Evolutionary conservation across 1,140 invertebrate species (phyloP).

Genomic region (Onthophagus taurus): DNA sequence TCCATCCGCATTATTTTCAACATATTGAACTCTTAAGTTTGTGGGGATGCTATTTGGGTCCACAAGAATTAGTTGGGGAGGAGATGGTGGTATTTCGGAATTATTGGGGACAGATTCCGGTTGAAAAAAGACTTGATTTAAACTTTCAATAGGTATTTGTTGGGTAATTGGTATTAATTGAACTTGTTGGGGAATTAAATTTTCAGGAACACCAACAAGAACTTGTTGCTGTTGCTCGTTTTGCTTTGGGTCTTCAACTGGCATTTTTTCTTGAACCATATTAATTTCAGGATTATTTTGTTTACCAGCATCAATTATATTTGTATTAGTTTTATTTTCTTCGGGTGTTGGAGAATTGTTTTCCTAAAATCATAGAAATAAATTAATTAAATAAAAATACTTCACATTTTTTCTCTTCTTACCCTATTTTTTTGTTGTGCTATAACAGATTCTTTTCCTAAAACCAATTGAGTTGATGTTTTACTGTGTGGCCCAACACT

Average conservation of each 20-base stretch:
- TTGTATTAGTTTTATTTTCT: too few species aligned
- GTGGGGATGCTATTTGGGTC: too few species aligned
- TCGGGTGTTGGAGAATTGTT: too few species aligned
- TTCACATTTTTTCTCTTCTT: not conserved
- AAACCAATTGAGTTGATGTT: constrained; percentile 41
- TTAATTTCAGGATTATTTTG: constrained; percentile 1
- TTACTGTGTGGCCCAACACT: constrained; percentile 35
- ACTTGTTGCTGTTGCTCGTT: not conserved
- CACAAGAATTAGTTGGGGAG: too few species aligned
- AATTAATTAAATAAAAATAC: not conserved
- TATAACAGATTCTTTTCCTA: constrained; percentile 46
- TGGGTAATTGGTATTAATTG: not conserved
- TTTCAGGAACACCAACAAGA: too few species aligned
- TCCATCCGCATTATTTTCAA: too few species aligned
- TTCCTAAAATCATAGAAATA: constrained; percentile 1
- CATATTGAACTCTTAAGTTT: too few species aligned
- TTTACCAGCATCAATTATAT: too few species aligned
- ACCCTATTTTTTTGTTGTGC: constrained; percentile 32
- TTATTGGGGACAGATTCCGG: too few species aligned
- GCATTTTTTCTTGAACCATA: not conserved
- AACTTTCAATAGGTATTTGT: constrained; percentile 1
- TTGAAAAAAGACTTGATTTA: too few species aligned
- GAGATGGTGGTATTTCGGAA: too few species aligned
- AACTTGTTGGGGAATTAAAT: not conserved
- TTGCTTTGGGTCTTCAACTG: not conserved